Conservation (phyloP, 2,797 vertebrate genomes). For the Pelobates cultripes region DNA sequence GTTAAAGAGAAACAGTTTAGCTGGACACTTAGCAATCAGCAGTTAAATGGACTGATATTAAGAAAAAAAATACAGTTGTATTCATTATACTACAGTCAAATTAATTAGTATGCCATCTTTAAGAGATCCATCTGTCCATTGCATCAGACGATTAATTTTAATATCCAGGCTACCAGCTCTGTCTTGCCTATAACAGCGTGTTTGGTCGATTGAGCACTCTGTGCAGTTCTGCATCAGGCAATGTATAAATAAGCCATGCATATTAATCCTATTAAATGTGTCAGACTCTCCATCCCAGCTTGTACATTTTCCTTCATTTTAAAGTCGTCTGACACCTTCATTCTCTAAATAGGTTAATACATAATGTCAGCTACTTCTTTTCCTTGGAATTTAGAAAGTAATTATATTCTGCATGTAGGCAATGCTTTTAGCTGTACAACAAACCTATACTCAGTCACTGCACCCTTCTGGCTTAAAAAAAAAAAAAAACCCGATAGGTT, state of each 20-base stretch:
- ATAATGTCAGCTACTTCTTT: slow-evolving; percentile 38
- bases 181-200: slow-evolving; percentile 53
- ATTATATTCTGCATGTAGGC: slow-evolving; percentile 26
- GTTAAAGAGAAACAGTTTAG: slow-evolving; percentile 44
- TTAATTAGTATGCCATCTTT: slow-evolving; percentile 64
- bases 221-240: slow-evolving; percentile 43
- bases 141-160: slow-evolving; percentile 62
- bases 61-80: slow-evolving; percentile 53
- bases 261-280: slow-evolving; percentile 51
- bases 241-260: slow-evolving; percentile 43
- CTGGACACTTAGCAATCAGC: slow-evolving; percentile 45
- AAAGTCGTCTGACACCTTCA: slow-evolving; percentile 45
- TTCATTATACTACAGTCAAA: slow-evolving; percentile 59
- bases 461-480: too few relatives aligned
- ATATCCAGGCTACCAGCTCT: slow-evolving; percentile 56
- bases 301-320: slow-evolving; percentile 35
- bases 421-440: not conserved
- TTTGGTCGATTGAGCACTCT: slow-evolving; percentile 57
- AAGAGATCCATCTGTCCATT: slow-evolving; percentile 63
- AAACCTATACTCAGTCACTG: not conserved
- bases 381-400: slow-evolving; percentile 18
- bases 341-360: slow-evolving; percentile 37
- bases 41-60: slow-evolving; percentile 41
- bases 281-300: slow-evolving; percentile 37
- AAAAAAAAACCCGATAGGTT: too few relatives aligned